Evolutionary conservation across 1,140 invertebrate genomes (phyloP), one percentile per base, ranked within the genome.

Genomic region (Drosophila subpulchrella): DNA sequence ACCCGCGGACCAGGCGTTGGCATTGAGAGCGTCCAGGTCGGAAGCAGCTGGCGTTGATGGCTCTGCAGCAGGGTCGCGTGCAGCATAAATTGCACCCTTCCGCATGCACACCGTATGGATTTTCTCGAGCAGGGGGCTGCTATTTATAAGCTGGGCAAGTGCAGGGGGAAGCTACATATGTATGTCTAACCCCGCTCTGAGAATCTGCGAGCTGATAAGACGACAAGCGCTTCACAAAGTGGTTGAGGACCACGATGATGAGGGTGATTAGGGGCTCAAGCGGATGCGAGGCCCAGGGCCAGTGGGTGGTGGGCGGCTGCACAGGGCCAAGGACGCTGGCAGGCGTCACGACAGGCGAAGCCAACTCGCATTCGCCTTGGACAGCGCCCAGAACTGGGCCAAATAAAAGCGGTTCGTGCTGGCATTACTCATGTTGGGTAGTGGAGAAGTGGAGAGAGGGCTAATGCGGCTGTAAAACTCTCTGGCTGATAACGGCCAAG

Each of bases 291-390:
- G 30, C 15, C 15, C 65, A 67, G 46, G 65, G 63, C 27, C 63
- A 51, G 17, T 41, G 44, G 65, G 60, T 2, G 51, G 30, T 17
- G 61, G 63, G 30, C 30, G 65, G 6, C 44, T 32, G 30, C 15
- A 44, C 70, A 73, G 68, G 70, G 72, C 73, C 73, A 76, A 76
- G 73, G 73, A 76, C 72, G 38, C 56, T 32, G 34, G n/a, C 51
- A 75, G 51, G 38, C 59, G 60, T 75, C 59, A 75, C 46, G 54
- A 51, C 70, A 58, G 36, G 39, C 70, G 39, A 42, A 42, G 66
- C 60, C 41, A 63, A 65, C 8, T 42, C 20, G 53, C 12, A 27
- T 54, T 57, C 6, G 47, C 36, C 55, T 71, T 73, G 70, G 47
- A 32, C 38, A 59, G 20, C 20, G 5, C n/a, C 27, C 30, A 59